phyloP scores from a whole-genome alignment of 1,140 invertebrate genomes.

The Aphelinus atriplicis region DNA sequence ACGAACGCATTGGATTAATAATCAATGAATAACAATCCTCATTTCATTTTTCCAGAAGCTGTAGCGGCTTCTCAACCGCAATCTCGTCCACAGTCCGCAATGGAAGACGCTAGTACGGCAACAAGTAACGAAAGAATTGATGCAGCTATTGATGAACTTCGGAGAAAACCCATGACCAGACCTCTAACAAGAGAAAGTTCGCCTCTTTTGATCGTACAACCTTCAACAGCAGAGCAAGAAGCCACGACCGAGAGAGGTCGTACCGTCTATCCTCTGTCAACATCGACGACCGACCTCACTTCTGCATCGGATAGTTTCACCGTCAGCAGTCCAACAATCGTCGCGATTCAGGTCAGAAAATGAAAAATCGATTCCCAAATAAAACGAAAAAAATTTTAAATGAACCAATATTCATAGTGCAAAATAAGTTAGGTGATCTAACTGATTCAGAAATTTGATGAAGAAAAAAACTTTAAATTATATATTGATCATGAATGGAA shows the following conservation, averaged over 20 bases:
- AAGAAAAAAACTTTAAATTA: too few relatives aligned
- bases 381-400: neutral
- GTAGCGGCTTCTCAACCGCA: conserved; percentile 21
- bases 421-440: too few relatives aligned
- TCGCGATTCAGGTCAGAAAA: neutral
- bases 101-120: conserved; percentile 48
- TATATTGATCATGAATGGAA: too few relatives aligned
- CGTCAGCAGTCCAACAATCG: neutral
- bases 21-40: too few relatives aligned
- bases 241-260: conserved; percentile 4
- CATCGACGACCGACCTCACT: conserved; percentile 3
- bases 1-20: too few relatives aligned
- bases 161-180: neutral
- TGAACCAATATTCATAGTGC: neutral
- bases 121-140: conserved; percentile 49
- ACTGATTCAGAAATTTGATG: too few relatives aligned
- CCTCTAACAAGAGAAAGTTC: conserved; percentile 18
- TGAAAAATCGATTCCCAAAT: too few relatives aligned
- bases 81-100: conserved; percentile 28
- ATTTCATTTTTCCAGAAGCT: conserved; percentile 6
- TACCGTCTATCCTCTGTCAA: neutral
- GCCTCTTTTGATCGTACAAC: conserved; percentile 19
- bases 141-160: neutral
- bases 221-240: neutral
- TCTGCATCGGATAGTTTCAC: neutral